Evolutionary conservation across 2,888 invertebrate genomes (phyloP).

Genomic region (Athalia rosae): DNA sequence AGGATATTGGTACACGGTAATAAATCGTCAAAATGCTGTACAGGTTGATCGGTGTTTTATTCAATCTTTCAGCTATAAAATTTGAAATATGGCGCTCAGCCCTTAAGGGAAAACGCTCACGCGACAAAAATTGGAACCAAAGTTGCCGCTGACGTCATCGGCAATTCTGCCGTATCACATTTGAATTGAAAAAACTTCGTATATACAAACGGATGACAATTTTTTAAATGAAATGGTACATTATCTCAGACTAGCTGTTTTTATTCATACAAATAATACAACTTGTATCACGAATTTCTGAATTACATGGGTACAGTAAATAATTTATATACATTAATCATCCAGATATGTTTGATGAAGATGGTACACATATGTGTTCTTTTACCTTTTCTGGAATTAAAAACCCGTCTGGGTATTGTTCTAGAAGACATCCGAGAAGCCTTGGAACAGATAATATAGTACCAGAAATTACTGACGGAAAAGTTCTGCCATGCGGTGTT

Average conservation of each 20-base stretch:
- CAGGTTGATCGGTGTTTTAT: neutral
- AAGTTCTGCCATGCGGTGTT: slow-evolving; percentile 77
- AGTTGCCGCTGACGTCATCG: slow-evolving; percentile 32
- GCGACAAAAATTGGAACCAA: slow-evolving; percentile 6
- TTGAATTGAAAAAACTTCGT: neutral
- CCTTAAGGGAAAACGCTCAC: neutral
- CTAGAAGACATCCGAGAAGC: slow-evolving; percentile 83
- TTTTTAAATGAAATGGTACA: neutral
- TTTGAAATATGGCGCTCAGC: slow-evolving; percentile 10
- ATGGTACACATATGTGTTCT: slow-evolving; percentile 48
- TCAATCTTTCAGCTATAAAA: neutral
- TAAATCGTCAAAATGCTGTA: neutral
- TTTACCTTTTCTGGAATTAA: slow-evolving; percentile 60
- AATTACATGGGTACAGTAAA: neutral
- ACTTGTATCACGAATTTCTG: neutral
- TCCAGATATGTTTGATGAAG: neutral
- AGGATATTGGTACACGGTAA: neutral
- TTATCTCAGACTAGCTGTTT: neutral
- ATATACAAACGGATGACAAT: neutral
- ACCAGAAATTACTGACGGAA: slow-evolving; percentile 83
- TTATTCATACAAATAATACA: neutral
- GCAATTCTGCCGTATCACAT: neutral
- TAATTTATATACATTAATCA: neutral
- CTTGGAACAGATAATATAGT: slow-evolving; percentile 84
- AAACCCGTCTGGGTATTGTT: slow-evolving; percentile 75